These are phyloP conservation scores for Smittia aterrima DNA, from an alignment of 2,888 invertebrate genomes.

Conservation along the genomic window DNA sequence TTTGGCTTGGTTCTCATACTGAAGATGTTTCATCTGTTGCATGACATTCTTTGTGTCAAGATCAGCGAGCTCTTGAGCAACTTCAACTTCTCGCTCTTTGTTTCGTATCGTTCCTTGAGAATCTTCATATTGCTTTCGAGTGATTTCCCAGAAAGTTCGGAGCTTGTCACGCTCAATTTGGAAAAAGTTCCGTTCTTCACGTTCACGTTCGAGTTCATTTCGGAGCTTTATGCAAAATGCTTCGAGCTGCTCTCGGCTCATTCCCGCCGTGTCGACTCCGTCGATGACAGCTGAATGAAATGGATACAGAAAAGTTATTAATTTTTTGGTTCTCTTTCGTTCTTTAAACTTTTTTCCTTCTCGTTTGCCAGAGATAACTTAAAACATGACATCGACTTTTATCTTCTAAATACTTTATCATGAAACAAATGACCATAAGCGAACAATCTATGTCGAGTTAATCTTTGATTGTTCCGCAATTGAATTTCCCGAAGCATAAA, in stretches of 20 bases:
- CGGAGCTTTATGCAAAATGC: slow-evolving; percentile 80
- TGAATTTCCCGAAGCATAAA: slow-evolving; percentile 35
- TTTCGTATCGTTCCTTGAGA: slow-evolving; percentile 59
- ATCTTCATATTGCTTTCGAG: slow-evolving; percentile 72
- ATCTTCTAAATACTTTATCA: neutral
- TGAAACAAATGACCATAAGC: neutral
- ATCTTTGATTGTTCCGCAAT: slow-evolving; percentile 8
- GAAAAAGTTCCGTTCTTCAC: slow-evolving; percentile 93
- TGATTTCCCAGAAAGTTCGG: slow-evolving; percentile 94
- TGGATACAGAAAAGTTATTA: slow-evolving; percentile 26
- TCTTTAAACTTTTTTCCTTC: neutral
- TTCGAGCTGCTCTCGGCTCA: slow-evolving; percentile 91
- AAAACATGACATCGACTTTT: no score
- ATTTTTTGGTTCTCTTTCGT: neutral
- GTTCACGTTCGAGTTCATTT: slow-evolving; percentile 88
- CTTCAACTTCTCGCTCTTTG: slow-evolving; percentile 84
- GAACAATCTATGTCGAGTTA: neutral
- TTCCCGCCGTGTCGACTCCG: slow-evolving; percentile 88
- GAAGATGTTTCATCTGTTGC: slow-evolving; percentile 89
- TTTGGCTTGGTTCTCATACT: slow-evolving; percentile 86
- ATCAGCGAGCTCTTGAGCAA: slow-evolving; percentile 82
- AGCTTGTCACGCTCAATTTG: slow-evolving; percentile 93
- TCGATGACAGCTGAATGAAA: slow-evolving; percentile 64
- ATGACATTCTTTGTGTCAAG: slow-evolving; percentile 83
- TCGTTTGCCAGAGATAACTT: neutral